Evolutionary conservation across 2,113 vertebrate genomes (phyloP).

Genomic region (Cyprinus carpio): DNA sequence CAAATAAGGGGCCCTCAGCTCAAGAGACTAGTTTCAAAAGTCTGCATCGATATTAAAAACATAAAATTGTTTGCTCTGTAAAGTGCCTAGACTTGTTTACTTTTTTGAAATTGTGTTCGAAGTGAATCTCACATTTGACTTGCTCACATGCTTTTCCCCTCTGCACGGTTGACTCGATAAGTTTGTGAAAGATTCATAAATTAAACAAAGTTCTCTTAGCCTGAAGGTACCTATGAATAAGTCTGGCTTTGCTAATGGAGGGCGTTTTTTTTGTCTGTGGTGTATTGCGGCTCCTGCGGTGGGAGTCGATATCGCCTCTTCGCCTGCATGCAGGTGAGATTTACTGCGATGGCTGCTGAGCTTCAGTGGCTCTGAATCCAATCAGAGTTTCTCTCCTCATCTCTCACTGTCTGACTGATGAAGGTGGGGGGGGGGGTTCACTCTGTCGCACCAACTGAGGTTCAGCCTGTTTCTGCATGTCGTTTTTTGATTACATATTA

Average conservation of each 20-base stretch:
- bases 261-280: slow-evolving; percentile 64
- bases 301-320: slow-evolving; percentile 68
- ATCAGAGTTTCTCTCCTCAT: slow-evolving; percentile 55
- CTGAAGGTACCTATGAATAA: slow-evolving; percentile 77
- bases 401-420: slow-evolving; percentile 35
- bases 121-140: background rate
- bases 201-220: slow-evolving; percentile 71
- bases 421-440: background rate
- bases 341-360: slow-evolving; percentile 59
- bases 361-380: slow-evolving; percentile 52
- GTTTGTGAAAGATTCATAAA: slow-evolving; percentile 71
- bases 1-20: background rate
- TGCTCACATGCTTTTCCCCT: background rate
- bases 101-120: background rate
- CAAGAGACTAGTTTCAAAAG: background rate
- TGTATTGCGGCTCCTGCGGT: slow-evolving; percentile 67
- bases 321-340: slow-evolving; percentile 66
- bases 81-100: background rate
- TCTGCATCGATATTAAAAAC: background rate
- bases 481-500: slow-evolving; percentile 19
- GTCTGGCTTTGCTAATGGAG: slow-evolving; percentile 68
- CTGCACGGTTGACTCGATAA: slow-evolving; percentile 64
- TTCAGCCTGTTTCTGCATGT: slow-evolving; percentile 31
- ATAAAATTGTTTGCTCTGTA: background rate
- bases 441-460: background rate